A percentile compares a stretch with the other conserved stretches of the same genome.
phyloP scores from a whole-genome alignment of 2,113 vertebrate species.

The Ploceus nigricollis region DNA sequence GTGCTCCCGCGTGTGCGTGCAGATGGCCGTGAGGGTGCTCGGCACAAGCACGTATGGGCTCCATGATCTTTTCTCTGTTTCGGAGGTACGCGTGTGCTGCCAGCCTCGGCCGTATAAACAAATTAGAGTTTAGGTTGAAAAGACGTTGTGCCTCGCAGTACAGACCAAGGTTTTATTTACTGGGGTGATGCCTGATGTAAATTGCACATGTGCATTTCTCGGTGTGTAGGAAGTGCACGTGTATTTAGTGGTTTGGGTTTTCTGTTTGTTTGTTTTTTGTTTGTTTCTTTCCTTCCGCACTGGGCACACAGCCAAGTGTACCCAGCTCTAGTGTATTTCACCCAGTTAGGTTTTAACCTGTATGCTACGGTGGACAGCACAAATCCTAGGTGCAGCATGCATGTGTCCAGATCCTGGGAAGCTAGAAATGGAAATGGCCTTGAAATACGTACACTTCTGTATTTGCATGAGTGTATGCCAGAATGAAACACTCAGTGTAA shows the following conservation, averaged over 20 bases:
- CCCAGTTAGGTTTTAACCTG: accelerated
- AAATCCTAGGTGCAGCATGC: neutral
- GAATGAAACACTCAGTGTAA: neutral
- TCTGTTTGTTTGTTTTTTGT: neutral
- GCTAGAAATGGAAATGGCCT: neutral
- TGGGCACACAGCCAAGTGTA: neutral
- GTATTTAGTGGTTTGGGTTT: neutral
- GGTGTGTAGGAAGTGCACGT: neutral
- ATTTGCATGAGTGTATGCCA: neutral
- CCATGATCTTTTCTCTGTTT: neutral
- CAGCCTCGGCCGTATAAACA: neutral
- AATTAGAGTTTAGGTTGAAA: neutral
- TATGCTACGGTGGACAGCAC: neutral
- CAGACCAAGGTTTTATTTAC: neutral
- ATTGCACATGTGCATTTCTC: neutral
- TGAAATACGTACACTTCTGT: neutral
- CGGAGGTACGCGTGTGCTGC: neutral
- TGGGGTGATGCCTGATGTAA: neutral
- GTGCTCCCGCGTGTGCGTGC: neutral
- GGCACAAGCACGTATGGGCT: neutral
- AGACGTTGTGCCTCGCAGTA: neutral
- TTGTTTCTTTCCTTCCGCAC: neutral
- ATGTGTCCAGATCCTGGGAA: neutral
- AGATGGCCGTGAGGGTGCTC: neutral
- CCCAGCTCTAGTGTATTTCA: neutral